phyloP scores from a whole-genome alignment of 1,140 invertebrate species.

The Drosophila ironensis region DNA sequence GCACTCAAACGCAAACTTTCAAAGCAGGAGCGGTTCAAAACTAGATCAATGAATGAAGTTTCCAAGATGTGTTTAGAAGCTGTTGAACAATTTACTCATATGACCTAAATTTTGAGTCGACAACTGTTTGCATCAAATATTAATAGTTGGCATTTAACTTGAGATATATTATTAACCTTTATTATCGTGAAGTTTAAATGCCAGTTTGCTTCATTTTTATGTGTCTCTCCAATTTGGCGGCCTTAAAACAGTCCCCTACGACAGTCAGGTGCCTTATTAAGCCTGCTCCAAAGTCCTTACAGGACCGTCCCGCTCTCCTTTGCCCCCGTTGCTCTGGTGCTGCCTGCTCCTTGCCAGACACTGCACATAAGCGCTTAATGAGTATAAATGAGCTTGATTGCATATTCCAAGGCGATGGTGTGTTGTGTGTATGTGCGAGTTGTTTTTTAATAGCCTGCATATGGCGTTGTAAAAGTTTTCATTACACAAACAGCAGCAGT shows the following conservation, averaged over 20 bases:
- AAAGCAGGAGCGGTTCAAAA: conserved; percentile 31
- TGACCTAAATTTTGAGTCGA: no score
- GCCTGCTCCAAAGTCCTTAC: no score
- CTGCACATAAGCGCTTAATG: conserved; percentile 75
- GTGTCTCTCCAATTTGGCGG: no score
- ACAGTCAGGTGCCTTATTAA: conserved; percentile 1
- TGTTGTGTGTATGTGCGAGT: conserved; percentile 30
- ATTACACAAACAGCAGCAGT: conserved; percentile 72
- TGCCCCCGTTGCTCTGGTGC: conserved; percentile 1
- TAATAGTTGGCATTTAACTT: no score
- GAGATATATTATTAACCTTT: no score
- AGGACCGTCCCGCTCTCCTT: conserved; percentile 8
- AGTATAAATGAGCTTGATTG: conserved; percentile 79
- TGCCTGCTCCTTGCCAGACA: conserved; percentile 1
- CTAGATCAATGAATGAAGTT: no score
- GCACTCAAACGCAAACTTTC: conserved; percentile 25
- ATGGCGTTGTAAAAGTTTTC: conserved; percentile 80
- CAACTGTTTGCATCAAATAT: no score
- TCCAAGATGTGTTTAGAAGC: not conserved
- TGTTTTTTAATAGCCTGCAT: conserved; percentile 78
- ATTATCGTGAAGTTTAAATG: no score
- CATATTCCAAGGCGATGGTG: conserved; percentile 64
- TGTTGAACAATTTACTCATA: no score
- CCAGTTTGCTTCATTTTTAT: no score
- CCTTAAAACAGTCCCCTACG: conserved; percentile 5